These are phyloP conservation scores for Notospermus geniculatus DNA, from an alignment of 1,140 invertebrate species.

Conservation along the genomic window DNA sequence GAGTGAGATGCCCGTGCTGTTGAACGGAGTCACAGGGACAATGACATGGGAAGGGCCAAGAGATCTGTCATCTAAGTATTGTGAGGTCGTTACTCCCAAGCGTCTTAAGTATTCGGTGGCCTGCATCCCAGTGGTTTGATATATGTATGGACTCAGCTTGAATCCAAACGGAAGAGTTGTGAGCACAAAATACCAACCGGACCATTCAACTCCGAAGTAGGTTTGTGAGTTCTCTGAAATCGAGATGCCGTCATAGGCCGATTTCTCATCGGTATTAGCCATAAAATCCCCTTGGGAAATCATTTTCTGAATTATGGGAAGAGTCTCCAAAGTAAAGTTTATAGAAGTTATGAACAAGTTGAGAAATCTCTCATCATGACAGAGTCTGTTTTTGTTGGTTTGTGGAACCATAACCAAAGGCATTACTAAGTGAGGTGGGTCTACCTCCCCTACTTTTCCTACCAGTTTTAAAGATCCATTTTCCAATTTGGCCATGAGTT, in stretches of 20 bases:
- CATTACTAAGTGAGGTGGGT: background rate
- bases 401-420: background rate
- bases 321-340: constrained; percentile 17
- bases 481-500: no score
- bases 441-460: background rate
- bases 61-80: constrained; percentile 3
- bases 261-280: constrained; percentile 18
- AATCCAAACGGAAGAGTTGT: background rate
- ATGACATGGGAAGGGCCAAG: background rate
- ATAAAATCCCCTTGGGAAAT: constrained; percentile 11
- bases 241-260: background rate
- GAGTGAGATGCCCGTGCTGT: background rate
- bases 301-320: constrained; percentile 6
- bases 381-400: constrained; percentile 6
- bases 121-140: constrained; percentile 5
- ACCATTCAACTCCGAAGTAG: background rate
- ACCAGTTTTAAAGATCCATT: no score
- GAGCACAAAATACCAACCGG: background rate
- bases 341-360: constrained; percentile 11
- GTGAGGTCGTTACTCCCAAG: background rate
- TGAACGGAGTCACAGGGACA: background rate
- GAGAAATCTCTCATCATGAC: constrained; percentile 18
- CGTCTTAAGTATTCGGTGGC: background rate
- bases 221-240: background rate
- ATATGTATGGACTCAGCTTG: background rate